These are phyloP conservation scores for Papilio polytes DNA, from an alignment of 1,140 invertebrate species.

Conservation along the genomic window DNA sequence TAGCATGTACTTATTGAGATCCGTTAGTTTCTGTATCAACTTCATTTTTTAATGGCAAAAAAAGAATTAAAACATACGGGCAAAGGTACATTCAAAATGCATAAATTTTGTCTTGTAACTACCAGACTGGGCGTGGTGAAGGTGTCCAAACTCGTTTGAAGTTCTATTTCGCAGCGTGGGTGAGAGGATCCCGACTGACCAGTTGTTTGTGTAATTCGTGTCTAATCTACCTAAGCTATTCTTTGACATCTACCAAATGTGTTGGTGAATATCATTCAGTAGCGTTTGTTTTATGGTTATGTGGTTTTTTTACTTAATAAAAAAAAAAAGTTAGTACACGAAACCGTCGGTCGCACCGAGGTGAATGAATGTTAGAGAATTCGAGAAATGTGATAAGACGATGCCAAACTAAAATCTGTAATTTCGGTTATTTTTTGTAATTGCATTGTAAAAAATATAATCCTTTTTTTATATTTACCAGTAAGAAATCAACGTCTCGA, in stretches of 20 bases:
- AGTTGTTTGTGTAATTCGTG: conserved; percentile 27
- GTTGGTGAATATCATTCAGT: neutral
- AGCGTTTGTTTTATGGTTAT: neutral
- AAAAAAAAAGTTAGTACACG: neutral
- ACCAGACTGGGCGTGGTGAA: conserved; percentile 27
- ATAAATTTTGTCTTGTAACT: conserved; percentile 36
- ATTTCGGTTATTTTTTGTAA: too few species aligned
- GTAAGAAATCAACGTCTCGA: conserved; percentile 90
- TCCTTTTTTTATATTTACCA: conserved; percentile 79
- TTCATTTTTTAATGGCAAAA: too few species aligned
- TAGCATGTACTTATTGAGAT: neutral
- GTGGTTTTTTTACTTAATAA: neutral
- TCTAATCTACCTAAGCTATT: neutral
- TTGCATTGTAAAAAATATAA: neutral
- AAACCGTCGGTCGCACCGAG: neutral
- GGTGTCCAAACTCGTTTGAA: conserved; percentile 29
- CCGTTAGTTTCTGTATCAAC: too few species aligned
- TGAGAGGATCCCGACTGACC: conserved; percentile 33
- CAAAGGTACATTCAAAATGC: neutral
- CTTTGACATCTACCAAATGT: conserved; percentile 20
- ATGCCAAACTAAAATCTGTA: too few species aligned
- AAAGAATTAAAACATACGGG: neutral
- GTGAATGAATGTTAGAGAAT: neutral
- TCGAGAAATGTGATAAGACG: neutral
- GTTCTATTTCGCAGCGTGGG: conserved; percentile 28